Evolutionary conservation across 2,113 vertebrate genomes (phyloP).

Genomic region (Rhinolophus ferrumequinum): DNA sequence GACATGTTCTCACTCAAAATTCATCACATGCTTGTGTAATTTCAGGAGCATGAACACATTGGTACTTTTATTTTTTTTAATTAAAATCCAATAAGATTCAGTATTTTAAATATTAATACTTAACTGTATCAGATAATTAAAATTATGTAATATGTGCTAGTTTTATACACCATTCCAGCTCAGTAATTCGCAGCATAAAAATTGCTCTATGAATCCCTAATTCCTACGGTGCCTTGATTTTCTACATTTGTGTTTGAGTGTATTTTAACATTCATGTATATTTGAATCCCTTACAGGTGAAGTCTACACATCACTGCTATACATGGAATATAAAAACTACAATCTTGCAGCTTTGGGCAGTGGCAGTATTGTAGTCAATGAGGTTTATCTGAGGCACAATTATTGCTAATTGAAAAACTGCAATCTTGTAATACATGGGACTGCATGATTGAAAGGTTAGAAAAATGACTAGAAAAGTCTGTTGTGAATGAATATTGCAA

Average conservation of each 20-base stretch:
- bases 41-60: background rate
- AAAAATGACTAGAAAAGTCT: background rate
- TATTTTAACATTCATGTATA: background rate
- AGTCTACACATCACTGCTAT: background rate
- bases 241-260: background rate
- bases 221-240: background rate
- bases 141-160: background rate
- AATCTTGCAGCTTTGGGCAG: background rate
- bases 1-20: background rate
- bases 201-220: background rate
- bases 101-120: constrained; percentile 8
- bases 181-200: background rate
- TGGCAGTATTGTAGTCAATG: too few relatives aligned
- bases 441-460: background rate
- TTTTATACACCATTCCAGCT: background rate
- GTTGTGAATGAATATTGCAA: background rate
- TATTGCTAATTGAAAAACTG: background rate
- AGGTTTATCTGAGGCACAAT: too few relatives aligned
- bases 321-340: background rate
- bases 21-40: background rate
- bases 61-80: background rate
- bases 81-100: background rate
- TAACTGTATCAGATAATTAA: background rate
- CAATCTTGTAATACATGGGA: background rate
- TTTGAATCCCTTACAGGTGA: background rate